phyloP scores from a whole-genome alignment of 2,113 vertebrate species.

The Desmodus rotundus region DNA sequence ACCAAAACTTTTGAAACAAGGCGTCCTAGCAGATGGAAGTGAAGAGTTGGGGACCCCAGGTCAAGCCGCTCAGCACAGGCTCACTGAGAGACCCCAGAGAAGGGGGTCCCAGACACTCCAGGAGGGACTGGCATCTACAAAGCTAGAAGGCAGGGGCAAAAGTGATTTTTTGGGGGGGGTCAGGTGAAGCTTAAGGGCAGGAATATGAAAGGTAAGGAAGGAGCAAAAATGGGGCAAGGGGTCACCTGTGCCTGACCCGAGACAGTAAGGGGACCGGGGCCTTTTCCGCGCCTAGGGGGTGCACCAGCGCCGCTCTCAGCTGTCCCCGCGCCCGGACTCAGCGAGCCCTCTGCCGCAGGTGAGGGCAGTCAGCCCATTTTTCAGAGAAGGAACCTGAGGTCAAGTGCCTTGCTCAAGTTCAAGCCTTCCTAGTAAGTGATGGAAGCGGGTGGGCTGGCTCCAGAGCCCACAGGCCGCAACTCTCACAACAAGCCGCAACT shows the following conservation, averaged over 20 bases:
- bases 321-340: neutral
- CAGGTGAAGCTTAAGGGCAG: neutral
- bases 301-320: neutral
- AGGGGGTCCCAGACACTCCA: no score
- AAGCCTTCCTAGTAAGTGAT: neutral
- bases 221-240: neutral
- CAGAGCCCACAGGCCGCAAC: neutral
- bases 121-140: neutral
- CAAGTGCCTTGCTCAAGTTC: constrained; percentile 30
- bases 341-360: neutral
- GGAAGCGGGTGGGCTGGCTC: constrained; percentile 15
- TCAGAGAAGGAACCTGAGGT: constrained; percentile 6
- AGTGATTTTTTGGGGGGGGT: neutral
- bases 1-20: neutral
- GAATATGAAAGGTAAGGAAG: neutral
- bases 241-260: neutral
- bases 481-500: neutral
- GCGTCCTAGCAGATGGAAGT: neutral
- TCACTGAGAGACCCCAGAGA: accelerated
- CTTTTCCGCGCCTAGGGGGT: neutral
- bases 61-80: neutral
- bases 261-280: accelerated
- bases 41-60: neutral
- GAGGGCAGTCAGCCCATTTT: neutral
- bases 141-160: neutral